phyloP scores from a whole-genome alignment of 2,113 vertebrate species.

The Nestor notabilis region DNA sequence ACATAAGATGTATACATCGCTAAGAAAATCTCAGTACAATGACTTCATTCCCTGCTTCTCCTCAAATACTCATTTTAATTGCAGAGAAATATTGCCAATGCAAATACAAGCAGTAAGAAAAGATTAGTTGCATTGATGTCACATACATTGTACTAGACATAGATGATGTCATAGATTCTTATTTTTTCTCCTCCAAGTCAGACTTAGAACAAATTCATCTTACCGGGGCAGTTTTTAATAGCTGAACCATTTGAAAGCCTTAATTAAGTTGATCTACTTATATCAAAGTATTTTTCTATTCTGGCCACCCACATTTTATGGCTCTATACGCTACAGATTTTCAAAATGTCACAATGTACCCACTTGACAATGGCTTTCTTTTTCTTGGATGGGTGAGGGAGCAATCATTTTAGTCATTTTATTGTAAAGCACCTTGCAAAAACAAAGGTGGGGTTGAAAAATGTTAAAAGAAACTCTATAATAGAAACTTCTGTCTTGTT shows the following conservation, averaged over 20 bases:
- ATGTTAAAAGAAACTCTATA: background rate
- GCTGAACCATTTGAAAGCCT: background rate
- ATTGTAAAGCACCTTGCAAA: background rate
- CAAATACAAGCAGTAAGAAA: background rate
- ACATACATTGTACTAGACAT: background rate
- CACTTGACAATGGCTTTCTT: background rate
- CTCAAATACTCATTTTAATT: background rate
- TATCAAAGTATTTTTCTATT: background rate
- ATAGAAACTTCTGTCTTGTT: background rate
- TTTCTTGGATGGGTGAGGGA: background rate
- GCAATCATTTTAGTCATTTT: background rate
- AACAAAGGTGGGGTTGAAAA: background rate
- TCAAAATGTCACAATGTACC: background rate
- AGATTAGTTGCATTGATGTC: background rate
- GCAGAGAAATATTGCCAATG: background rate
- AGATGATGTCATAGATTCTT: background rate
- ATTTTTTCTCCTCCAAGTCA: background rate
- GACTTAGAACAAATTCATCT: background rate
- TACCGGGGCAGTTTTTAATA: background rate
- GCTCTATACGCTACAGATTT: background rate
- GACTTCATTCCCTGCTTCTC: background rate
- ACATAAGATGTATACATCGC: background rate
- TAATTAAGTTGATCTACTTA: background rate
- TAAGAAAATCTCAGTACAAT: background rate
- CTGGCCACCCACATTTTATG: background rate